A percentile compares a stretch with the other conserved stretches of the same genome.
These are phyloP conservation scores for Heterotilapia buettikoferi DNA, from an alignment of 2,113 vertebrate genomes.

Conservation along the genomic window DNA sequence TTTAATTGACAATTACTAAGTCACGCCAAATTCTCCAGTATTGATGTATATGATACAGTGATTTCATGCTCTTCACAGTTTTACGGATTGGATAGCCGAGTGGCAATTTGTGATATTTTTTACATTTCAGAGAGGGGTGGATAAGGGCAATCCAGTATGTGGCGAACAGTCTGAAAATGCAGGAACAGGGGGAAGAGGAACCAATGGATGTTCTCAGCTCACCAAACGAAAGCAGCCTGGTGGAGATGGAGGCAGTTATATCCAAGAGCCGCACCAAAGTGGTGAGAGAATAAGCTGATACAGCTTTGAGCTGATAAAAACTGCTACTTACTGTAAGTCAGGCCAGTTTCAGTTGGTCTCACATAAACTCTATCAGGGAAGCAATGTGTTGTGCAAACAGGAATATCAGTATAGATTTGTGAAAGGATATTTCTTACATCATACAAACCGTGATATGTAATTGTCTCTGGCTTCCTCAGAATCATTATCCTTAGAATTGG, in stretches of 20 bases:
- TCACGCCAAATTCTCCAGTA: background rate
- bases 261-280: conserved; percentile 77
- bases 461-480: background rate
- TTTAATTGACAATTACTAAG: background rate
- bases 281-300: conserved; percentile 60
- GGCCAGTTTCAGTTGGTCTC: background rate
- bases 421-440: background rate
- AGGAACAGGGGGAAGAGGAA: conserved; percentile 68
- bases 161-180: conserved; percentile 80
- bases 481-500: background rate
- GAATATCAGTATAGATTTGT: background rate
- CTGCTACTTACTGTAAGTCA: background rate
- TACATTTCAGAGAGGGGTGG: conserved; percentile 79
- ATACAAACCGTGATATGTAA: background rate
- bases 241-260: conserved; percentile 81
- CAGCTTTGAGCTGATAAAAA: background rate
- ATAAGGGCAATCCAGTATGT: conserved; percentile 85
- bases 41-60: background rate
- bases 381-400: background rate
- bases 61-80: background rate
- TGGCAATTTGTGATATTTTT: background rate
- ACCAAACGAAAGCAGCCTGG: conserved; percentile 65
- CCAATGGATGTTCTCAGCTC: conserved; percentile 76
- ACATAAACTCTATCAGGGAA: background rate
- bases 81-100: background rate